Evolutionary conservation across 2,888 invertebrate genomes (phyloP).

Genomic region (Tipula vernalis): DNA sequence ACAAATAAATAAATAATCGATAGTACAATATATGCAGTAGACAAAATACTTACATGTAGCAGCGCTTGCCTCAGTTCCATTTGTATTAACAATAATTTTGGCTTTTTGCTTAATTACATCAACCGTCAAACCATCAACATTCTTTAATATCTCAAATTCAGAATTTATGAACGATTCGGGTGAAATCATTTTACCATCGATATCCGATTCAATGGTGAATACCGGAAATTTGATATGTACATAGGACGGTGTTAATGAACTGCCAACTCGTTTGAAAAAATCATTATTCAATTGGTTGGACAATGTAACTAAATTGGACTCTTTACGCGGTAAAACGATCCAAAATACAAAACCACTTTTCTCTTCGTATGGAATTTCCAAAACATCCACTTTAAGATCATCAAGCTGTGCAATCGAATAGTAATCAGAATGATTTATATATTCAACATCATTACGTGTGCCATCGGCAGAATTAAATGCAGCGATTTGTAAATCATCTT

Average conservation of each 20-base stretch:
- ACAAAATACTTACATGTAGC: background rate
- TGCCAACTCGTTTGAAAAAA: background rate
- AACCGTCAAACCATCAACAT: background rate
- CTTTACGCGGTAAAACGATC: background rate
- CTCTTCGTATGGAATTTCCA: background rate
- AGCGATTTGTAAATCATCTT: background rate
- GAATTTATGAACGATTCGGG: background rate
- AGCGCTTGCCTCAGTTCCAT: background rate
- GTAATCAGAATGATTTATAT: background rate
- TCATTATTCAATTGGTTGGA: background rate
- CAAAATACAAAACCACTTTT: background rate
- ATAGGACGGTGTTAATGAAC: background rate
- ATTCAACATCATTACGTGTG: background rate
- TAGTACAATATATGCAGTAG: background rate
- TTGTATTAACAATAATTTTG: background rate
- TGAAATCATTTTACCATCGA: background rate
- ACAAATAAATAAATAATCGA: background rate
- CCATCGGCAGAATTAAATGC: background rate
- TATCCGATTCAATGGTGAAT: background rate
- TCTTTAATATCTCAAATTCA: background rate
- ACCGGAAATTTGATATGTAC: background rate
- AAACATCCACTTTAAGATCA: background rate
- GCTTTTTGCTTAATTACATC: background rate
- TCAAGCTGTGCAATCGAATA: background rate
- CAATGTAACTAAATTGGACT: background rate